phyloP scores from a whole-genome alignment of 2,888 invertebrate genomes.

The Drosophila affinis region DNA sequence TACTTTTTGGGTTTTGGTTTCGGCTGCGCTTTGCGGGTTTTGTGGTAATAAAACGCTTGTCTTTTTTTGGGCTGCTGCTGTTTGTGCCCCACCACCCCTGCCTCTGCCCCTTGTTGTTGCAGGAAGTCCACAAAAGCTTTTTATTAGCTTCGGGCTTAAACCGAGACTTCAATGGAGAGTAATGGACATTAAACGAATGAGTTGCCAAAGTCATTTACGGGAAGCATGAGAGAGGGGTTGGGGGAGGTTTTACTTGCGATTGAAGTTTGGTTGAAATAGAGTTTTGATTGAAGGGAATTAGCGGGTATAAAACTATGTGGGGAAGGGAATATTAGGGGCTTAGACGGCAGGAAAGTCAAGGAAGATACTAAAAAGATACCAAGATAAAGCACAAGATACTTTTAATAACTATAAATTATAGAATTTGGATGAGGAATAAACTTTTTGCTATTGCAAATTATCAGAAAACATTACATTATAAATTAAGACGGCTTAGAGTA shows the following conservation, averaged over 20 bases:
- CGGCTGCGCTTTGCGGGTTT: slow-evolving; percentile 54
- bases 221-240: no score
- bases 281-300: neutral
- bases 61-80: slow-evolving; percentile 21
- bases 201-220: slow-evolving; percentile 5
- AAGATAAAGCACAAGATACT: no score
- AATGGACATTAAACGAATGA: slow-evolving; percentile 29
- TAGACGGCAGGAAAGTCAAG: no score
- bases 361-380: no score
- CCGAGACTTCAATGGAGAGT: slow-evolving; percentile 14
- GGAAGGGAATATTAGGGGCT: neutral
- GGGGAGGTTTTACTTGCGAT: neutral
- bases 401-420: no score
- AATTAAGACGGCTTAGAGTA: no score
- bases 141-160: slow-evolving; percentile 12
- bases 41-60: slow-evolving; percentile 71
- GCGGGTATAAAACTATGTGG: neutral
- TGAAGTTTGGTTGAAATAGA: neutral
- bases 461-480: no score
- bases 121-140: slow-evolving; percentile 10
- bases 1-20: slow-evolving; percentile 14
- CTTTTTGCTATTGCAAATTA: no score
- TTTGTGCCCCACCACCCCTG: slow-evolving; percentile 7
- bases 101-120: slow-evolving; percentile 1
- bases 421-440: no score